Evolutionary conservation across 2,113 vertebrate species (phyloP), one percentile per base, ranked within the genome.

Genomic region (Paramormyrops kingsleyae): DNA sequence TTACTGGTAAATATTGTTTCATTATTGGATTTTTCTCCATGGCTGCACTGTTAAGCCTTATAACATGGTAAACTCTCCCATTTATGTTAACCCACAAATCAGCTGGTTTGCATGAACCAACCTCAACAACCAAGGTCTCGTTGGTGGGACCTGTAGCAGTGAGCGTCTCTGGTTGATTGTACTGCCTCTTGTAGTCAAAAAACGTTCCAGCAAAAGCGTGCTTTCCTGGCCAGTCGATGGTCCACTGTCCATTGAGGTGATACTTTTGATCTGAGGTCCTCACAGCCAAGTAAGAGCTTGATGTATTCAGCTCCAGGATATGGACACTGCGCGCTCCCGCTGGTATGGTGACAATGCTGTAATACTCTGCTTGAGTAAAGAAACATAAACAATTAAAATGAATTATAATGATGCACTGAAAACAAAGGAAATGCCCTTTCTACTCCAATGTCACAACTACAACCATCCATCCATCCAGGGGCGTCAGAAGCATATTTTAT

Each of bases 161-260:
- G 90, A 98, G 94, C 91, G 93, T 97, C 94, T 98, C 97, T 0
- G 97, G 97, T 89, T 95, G 94, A 90, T 96, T 96, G 91, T 95
- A 96, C 0, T 97, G 95, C 90, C 97, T 96, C 92, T 94, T 96
- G 92, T 98, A 98, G 80, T 97, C 92, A 85, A 98, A 98, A 39
- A 95, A 88, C 9, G 97, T 91, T 42, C 97, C 97, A 8, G 97
- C 95, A 39, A 98, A 97, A 24, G 90, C 90, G 92, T 97, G 97
- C 88, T 93, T 93, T 3, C 97, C 97, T 0, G 97, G 97, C 97
- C 97, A 97, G 93, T 98, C 97, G 83, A 97, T 95, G 0, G 95
- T 97, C 97, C 97, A 97, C 87, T 94, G 95, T 8, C 97, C 97
- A 0, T 97, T 98, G 62, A 98, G 94, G 92, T 97, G 95, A 90